Percentiles rank a stretch among this genome's conserved stretches.
phyloP scores from a whole-genome alignment of 2,888 invertebrate species.

The Andrena fulva region DNA sequence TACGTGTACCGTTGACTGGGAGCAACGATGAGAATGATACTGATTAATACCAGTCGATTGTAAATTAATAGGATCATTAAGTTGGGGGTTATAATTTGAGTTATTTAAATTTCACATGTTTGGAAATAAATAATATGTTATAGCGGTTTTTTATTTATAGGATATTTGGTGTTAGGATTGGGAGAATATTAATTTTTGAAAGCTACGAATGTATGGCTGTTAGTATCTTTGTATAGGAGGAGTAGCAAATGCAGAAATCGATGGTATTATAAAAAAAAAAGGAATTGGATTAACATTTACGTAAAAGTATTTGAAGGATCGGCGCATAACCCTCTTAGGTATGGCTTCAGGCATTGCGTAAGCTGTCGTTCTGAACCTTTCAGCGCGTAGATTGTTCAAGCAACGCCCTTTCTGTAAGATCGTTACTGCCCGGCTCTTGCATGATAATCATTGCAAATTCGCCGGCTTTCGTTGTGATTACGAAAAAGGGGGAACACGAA shows the following conservation, averaged over 20 bases:
- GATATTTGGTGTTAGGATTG: no score
- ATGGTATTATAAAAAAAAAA: conserved; percentile 47
- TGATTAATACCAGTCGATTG: no score
- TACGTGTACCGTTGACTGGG: neutral
- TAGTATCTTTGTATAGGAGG: neutral
- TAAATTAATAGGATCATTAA: no score
- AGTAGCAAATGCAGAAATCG: conserved; percentile 3
- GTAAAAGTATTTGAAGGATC: conserved; percentile 78
- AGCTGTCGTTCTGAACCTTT: conserved; percentile 31
- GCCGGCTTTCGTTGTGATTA: neutral
- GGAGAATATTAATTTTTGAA: neutral
- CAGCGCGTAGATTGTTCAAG: conserved; percentile 13
- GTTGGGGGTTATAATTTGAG: no score
- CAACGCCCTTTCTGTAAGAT: conserved; percentile 19
- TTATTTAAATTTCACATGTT: no score
- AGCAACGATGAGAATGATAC: no score
- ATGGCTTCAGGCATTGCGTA: conserved; percentile 74
- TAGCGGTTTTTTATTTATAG: no score
- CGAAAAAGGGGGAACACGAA: neutral
- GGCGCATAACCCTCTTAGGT: conserved; percentile 68
- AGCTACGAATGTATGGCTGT: neutral
- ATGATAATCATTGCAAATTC: conserved; percentile 11
- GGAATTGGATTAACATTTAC: conserved; percentile 80
- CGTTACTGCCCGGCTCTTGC: neutral
- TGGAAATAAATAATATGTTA: no score